Percentiles rank a stretch among this genome's conserved stretches.
Conservation (phyloP, 2,888 invertebrate genomes). For the Cyclophora albipunctata region DNA sequence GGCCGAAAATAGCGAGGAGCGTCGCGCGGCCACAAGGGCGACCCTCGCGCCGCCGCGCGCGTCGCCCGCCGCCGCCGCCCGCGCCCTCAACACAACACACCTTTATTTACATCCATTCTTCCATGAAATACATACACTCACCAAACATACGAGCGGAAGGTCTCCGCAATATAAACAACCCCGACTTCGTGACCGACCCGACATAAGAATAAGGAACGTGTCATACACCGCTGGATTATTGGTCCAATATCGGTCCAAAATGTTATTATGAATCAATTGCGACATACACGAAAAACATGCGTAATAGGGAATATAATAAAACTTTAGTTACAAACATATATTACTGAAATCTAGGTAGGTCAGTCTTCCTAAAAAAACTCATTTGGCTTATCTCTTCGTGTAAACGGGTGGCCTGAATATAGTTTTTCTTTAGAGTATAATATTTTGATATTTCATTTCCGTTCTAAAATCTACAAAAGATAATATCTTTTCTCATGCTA, state of each 20-base stretch:
- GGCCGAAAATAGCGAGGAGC: slow-evolving; percentile 72
- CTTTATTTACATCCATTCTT: slow-evolving; percentile 65
- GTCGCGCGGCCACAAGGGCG: slow-evolving; percentile 68
- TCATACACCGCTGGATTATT: not conserved
- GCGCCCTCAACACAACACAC: slow-evolving; percentile 31
- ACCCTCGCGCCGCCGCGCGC: slow-evolving; percentile 49
- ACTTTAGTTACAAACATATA: too few relatives aligned
- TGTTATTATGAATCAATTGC: too few relatives aligned
- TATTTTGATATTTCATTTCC: too few relatives aligned
- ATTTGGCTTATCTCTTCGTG: too few relatives aligned
- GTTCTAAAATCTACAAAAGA: not conserved
- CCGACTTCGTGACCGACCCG: slow-evolving; percentile 33
- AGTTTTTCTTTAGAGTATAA: too few relatives aligned
- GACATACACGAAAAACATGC: not conserved
- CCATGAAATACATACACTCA: slow-evolving; percentile 46
- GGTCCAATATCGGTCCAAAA: too few relatives aligned
- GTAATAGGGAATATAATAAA: too few relatives aligned
- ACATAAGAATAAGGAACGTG: slow-evolving; percentile 14
- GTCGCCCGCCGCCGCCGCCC: slow-evolving; percentile 25
- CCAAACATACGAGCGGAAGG: slow-evolving; percentile 47
- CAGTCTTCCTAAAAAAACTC: too few relatives aligned
- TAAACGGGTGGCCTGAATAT: too few relatives aligned
- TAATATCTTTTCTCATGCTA: not conserved
- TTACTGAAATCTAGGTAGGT: not conserved
- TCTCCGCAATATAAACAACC: slow-evolving; percentile 40